Conservation (phyloP, 2,113 vertebrate species). For the Garra rufa region DNA sequence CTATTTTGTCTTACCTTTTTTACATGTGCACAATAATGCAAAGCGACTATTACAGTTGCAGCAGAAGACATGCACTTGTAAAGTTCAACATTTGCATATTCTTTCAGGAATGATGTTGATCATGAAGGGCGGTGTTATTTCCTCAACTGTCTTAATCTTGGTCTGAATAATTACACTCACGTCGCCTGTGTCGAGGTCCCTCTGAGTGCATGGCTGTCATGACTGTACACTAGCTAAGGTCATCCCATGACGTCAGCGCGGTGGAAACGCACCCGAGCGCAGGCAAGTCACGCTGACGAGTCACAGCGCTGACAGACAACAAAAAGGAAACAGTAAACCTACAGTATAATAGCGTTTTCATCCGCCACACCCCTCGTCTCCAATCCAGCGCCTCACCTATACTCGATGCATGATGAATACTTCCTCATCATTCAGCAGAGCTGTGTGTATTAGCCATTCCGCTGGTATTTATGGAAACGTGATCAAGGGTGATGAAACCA, state of each 20-base stretch:
- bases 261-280: constrained; percentile 54
- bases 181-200: not conserved
- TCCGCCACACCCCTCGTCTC: constrained; percentile 49
- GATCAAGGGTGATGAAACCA: constrained; percentile 71
- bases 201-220: not conserved
- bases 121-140: constrained; percentile 9
- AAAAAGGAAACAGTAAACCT: constrained; percentile 65
- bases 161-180: not conserved
- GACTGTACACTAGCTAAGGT: constrained; percentile 8
- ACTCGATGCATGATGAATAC: constrained; percentile 64
- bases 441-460: constrained; percentile 67
- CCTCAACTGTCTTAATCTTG: constrained; percentile 8
- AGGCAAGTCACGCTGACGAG: constrained; percentile 51
- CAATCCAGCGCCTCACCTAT: constrained; percentile 53
- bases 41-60: not conserved
- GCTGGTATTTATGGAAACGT: constrained; percentile 70
- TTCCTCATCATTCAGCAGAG: constrained; percentile 71
- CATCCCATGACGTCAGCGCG: constrained; percentile 29
- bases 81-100: constrained; percentile 46
- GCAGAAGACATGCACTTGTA: constrained; percentile 8
- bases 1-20: not conserved
- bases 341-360: constrained; percentile 65
- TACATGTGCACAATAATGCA: constrained; percentile 28
- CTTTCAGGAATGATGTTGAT: constrained; percentile 29
- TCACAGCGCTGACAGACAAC: constrained; percentile 53